These are phyloP conservation scores for Actinernus sp. DNA, from an alignment of 92 coral and sea anemone species.

Conservation along the genomic window DNA sequence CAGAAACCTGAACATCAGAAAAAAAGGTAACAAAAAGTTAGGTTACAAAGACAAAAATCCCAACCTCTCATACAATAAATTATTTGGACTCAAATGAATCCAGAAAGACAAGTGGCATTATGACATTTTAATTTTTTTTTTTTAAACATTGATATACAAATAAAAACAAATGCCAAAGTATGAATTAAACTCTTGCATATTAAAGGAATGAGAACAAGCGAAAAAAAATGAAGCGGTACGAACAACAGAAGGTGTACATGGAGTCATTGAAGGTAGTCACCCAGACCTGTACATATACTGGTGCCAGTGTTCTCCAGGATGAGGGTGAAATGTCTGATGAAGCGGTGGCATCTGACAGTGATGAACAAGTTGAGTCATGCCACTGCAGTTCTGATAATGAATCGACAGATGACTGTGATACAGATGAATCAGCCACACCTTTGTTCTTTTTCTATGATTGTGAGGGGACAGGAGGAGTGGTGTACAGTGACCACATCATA, in stretches of 20 bases:
- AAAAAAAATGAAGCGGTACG: conserved; percentile 24
- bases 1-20: too few relatives aligned
- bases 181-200: too few relatives aligned
- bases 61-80: too few relatives aligned
- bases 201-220: conserved; percentile 23
- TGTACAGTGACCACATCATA: conserved; percentile 47
- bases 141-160: too few relatives aligned
- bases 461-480: conserved; percentile 36
- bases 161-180: too few relatives aligned
- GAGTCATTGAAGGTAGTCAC: conserved; percentile 28
- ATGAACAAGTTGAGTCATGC: not conserved
- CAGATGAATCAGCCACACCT: conserved; percentile 3
- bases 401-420: not conserved
- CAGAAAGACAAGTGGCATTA: too few relatives aligned
- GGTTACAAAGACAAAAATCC: too few relatives aligned
- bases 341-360: not conserved
- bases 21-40: too few relatives aligned
- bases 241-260: conserved; percentile 22
- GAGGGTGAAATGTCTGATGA: not conserved
- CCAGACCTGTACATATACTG: not conserved
- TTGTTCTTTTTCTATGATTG: conserved; percentile 38
- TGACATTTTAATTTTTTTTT: too few relatives aligned
- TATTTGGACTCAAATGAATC: too few relatives aligned
- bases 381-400: not conserved
- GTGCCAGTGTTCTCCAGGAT: not conserved